These are phyloP conservation scores for Pseudopipra pipra DNA, from an alignment of 2,113 vertebrate species.

Conservation along the genomic window DNA sequence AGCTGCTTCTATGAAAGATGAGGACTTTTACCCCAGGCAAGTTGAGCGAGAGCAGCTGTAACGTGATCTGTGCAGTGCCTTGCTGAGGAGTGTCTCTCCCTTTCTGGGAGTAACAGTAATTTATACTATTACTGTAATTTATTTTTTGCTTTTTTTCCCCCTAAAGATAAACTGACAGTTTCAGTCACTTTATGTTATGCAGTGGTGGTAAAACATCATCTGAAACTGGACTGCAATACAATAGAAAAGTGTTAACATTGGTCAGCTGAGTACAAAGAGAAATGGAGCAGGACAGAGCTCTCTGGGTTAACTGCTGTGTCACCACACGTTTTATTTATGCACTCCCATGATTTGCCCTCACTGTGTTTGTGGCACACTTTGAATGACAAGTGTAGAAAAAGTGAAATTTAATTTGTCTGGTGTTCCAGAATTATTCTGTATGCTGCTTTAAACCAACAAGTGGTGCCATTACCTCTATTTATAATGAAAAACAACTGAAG, in stretches of 20 bases:
- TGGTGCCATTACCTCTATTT: neutral
- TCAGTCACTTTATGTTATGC: neutral
- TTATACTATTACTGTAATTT: slow-evolving; percentile 14
- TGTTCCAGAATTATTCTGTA: neutral
- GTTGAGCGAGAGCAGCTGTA: neutral
- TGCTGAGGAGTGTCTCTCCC: neutral
- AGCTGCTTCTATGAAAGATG: slow-evolving; percentile 22
- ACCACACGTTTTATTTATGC: neutral
- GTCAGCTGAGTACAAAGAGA: neutral
- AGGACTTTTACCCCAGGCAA: slow-evolving; percentile 4
- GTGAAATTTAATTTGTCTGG: neutral
- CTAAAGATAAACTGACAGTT: slow-evolving; percentile 27
- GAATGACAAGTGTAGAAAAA: neutral
- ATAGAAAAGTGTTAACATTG: neutral
- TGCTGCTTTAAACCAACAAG: neutral
- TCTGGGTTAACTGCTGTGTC: neutral
- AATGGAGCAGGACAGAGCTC: neutral
- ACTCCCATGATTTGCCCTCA: neutral
- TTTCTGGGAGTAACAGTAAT: slow-evolving; percentile 20
- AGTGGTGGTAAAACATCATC: neutral
- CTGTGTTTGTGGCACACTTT: neutral
- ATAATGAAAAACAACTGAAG: neutral
- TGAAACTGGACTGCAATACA: neutral
- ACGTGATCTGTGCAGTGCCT: neutral
- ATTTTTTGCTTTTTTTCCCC: slow-evolving; percentile 8